phyloP scores from a whole-genome alignment of 2,888 invertebrate species.

The Drosophila borealis region DNA sequence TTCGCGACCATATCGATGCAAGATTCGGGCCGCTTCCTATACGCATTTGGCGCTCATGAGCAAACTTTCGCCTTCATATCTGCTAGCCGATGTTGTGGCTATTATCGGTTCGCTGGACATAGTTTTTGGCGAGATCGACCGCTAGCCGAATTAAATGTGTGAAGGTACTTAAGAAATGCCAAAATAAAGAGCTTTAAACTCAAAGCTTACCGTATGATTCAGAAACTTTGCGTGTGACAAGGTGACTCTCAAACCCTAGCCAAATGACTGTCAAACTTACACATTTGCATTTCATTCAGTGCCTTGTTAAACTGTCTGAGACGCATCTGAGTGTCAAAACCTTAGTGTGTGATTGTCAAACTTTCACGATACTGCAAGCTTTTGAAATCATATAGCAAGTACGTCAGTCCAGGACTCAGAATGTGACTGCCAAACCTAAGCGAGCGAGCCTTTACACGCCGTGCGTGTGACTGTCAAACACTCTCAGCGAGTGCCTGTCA shows the following conservation, averaged over 20 bases:
- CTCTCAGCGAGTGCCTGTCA: background rate
- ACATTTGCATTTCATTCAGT: no score
- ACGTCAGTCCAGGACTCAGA: background rate
- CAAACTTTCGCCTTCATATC: constrained; percentile 87
- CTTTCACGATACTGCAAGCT: background rate
- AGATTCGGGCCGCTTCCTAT: constrained; percentile 87
- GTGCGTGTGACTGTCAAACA: background rate
- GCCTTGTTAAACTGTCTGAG: background rate
- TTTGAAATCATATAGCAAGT: background rate
- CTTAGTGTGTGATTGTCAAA: background rate
- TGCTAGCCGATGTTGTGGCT: constrained; percentile 92
- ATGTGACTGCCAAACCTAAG: background rate
- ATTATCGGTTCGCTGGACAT: constrained; percentile 90
- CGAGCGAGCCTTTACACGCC: no score
- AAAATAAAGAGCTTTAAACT: background rate
- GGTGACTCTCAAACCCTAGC: no score
- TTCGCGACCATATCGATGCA: constrained; percentile 90
- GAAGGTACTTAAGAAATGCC: no score
- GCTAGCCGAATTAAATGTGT: constrained; percentile 79
- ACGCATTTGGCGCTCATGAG: constrained; percentile 88
- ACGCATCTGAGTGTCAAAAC: background rate
- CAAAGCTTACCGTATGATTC: background rate
- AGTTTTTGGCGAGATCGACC: constrained; percentile 88
- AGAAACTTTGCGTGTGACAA: no score
- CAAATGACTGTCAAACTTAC: no score